These are phyloP conservation scores for Gambusia affinis DNA, from an alignment of 2,113 vertebrate genomes.

Conservation along the genomic window DNA sequence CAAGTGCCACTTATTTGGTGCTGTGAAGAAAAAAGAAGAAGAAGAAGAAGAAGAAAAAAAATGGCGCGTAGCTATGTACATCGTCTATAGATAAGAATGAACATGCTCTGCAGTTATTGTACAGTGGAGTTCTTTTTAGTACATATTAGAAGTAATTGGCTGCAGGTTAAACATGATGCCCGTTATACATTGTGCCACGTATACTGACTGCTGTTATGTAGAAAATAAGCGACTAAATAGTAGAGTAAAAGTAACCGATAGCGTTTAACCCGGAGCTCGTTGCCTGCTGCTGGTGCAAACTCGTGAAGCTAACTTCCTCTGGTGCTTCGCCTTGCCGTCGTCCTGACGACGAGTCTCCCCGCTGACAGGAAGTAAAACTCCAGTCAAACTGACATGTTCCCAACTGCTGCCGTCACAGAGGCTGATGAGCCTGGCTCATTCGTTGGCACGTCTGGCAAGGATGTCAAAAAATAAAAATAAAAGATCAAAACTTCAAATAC, in stretches of 20 bases:
- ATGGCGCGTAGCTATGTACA: slow-evolving; percentile 73
- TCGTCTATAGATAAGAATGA: slow-evolving; percentile 73
- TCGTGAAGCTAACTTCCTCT: neutral
- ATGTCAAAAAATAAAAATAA: neutral
- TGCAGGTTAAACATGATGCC: slow-evolving; percentile 70
- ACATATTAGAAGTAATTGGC: slow-evolving; percentile 74
- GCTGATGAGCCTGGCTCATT: slow-evolving; percentile 19
- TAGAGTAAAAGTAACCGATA: slow-evolving; percentile 41
- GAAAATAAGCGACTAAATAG: slow-evolving; percentile 46
- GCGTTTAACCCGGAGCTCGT: slow-evolving; percentile 24
- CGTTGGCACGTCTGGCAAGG: neutral
- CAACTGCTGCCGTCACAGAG: neutral
- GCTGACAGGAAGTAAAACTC: neutral
- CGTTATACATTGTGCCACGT: slow-evolving; percentile 72
- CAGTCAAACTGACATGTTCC: neutral
- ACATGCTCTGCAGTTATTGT: slow-evolving; percentile 77
- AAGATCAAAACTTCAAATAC: neutral
- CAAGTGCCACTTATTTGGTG: slow-evolving; percentile 75
- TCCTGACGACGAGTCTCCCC: no score
- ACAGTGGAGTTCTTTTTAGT: slow-evolving; percentile 70
- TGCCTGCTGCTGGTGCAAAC: slow-evolving; percentile 50
- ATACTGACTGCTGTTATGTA: slow-evolving; percentile 62
- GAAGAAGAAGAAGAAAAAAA: slow-evolving; percentile 17
- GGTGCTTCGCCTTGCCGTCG: neutral
- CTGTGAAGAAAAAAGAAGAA: slow-evolving; percentile 54